Evolutionary conservation across 1,140 invertebrate species (phyloP), one percentile per base, ranked within the genome.

Genomic region (Sitobion miscanthi): DNA sequence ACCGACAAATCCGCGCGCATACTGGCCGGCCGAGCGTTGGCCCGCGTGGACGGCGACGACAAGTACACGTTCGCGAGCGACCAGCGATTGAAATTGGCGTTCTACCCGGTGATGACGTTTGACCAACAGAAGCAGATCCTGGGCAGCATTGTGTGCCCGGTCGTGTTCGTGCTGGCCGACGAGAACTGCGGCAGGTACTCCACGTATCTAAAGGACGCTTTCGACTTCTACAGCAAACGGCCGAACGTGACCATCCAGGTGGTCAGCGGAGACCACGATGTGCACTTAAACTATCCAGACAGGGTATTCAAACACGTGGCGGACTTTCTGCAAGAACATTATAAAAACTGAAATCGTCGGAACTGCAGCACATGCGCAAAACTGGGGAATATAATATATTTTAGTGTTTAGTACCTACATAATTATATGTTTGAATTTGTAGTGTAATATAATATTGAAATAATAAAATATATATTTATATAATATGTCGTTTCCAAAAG

Each of bases 1-100:
- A 97, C 96, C 1, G 96, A 95, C 92, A 95, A 96, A 69, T 96
- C 96, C 82, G 97, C 97, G 57, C 96, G 97, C 94, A 95, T 97
- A 77, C 94, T 98, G 89, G 96, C 98, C 96, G 96, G 96, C 94
- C 95, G 97, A 52, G 97, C 97, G 20, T 97, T 97, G 96, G 95
- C 94, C 62, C 94, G 94, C 20, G 94, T 94, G 11, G 95, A 94
- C 14, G 94, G 95, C 94, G 93, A 94, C 3, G 45, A 54, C 47
- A 42, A 42, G 45, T 96, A 95, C 90, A 94, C 94, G 57, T 95
- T 95, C 62, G 95, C 95, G 85, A 94, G 94, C 38, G 95, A 96
- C 93, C 47, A 94, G 45, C 94, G 95, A 90, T 62, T 95, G 85
- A 95, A 94, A 94, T 11, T 35, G 35, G 4, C 83, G 5, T 7